Conservation (phyloP, 2,888 invertebrate genomes). For the Eutolmus rufibarbis region DNA sequence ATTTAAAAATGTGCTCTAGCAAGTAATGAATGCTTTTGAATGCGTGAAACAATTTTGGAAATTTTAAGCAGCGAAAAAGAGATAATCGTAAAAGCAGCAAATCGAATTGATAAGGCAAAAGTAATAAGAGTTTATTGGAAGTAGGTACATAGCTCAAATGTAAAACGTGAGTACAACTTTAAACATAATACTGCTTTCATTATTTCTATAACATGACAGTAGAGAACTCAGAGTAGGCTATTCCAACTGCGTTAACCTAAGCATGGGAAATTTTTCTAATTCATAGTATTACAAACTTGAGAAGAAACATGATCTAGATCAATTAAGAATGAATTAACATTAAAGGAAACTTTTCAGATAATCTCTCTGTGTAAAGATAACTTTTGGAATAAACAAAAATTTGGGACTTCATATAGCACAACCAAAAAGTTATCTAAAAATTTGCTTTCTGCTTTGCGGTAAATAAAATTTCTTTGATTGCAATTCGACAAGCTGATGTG, state of each 20-base stretch:
- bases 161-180: background rate
- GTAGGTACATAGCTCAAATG: background rate
- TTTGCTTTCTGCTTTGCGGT: background rate
- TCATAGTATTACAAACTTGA: background rate
- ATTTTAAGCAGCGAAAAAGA: background rate
- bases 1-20: background rate
- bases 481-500: background rate
- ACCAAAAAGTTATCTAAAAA: background rate
- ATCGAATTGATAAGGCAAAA: background rate
- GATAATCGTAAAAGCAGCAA: background rate
- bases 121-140: background rate
- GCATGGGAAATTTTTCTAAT: background rate
- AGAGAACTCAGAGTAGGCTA: background rate
- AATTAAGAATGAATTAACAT: background rate
- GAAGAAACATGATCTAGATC: background rate
- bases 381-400: background rate
- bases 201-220: background rate
- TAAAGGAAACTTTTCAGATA: background rate
- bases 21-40: background rate
- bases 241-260: background rate
- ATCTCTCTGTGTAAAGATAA: background rate
- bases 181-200: background rate
- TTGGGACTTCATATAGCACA: background rate
- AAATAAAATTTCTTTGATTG: background rate
- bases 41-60: background rate